These are phyloP conservation scores for Epirrhoe tristata DNA, from an alignment of 2,888 invertebrate genomes.

Conservation along the genomic window DNA sequence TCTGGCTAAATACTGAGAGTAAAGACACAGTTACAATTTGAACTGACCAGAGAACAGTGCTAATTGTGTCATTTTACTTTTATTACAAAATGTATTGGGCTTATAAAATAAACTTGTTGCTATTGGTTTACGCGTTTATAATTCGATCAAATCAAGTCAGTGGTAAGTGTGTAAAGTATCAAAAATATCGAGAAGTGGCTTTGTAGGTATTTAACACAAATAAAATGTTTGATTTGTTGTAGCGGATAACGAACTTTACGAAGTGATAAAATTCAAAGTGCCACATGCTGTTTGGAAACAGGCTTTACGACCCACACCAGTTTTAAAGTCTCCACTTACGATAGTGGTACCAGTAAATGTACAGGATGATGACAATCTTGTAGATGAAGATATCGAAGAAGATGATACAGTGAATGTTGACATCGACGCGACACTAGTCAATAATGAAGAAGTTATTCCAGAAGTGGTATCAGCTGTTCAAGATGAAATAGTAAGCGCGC, in stretches of 20 bases:
- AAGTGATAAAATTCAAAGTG: conserved; percentile 67
- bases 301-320: conserved; percentile 70
- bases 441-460: conserved; percentile 44
- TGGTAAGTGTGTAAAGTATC: conserved; percentile 48
- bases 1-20: conserved; percentile 76
- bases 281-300: conserved; percentile 68
- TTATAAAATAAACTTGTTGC: conserved; percentile 47
- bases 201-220: background rate
- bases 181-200: background rate
- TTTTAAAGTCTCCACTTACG: conserved; percentile 74
- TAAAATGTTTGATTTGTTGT: conserved; percentile 23
- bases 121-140: conserved; percentile 46
- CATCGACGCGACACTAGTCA: conserved; percentile 42
- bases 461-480: conserved; percentile 43
- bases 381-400: conserved; percentile 52
- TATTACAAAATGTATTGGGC: conserved; percentile 46
- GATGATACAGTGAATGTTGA: conserved; percentile 49
- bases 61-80: conserved; percentile 35
- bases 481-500: conserved; percentile 43
- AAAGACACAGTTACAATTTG: conserved; percentile 67
- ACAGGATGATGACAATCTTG: conserved; percentile 58
- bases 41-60: conserved; percentile 62
- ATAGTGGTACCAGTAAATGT: conserved; percentile 75
- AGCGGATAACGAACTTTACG: conserved; percentile 61
- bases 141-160: conserved; percentile 44